Evolutionary conservation across 2,113 vertebrate species (phyloP).

Genomic region (Kobus ellipsiprymnus): DNA sequence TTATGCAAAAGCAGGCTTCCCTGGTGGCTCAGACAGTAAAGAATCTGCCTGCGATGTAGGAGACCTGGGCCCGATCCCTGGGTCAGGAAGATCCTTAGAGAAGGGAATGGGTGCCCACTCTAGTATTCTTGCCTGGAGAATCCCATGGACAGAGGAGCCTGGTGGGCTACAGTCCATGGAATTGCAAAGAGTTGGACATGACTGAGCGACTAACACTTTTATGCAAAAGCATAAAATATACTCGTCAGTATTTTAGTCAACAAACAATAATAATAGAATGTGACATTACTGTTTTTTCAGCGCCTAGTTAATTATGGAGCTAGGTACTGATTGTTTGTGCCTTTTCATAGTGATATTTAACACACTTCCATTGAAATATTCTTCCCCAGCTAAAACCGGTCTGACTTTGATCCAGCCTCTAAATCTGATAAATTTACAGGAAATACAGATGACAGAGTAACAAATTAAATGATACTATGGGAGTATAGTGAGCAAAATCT

Average conservation of each 20-base stretch:
- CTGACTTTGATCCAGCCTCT: constrained; percentile 9
- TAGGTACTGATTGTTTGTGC: neutral
- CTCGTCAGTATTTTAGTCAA: neutral
- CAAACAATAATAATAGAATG: neutral
- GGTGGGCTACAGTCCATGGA: neutral
- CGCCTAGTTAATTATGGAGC: neutral
- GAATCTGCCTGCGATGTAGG: neutral
- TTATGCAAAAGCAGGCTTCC: neutral
- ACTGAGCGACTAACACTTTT: neutral
- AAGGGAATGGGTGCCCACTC: neutral
- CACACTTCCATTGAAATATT: neutral
- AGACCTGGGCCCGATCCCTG: neutral
- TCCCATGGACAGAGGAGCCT: neutral
- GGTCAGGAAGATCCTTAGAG: neutral
- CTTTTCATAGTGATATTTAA: neutral
- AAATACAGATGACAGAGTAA: neutral
- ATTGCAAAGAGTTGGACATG: neutral
- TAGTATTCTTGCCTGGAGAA: neutral
- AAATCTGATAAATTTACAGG: constrained; percentile 8
- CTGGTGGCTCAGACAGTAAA: neutral
- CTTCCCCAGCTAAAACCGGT: neutral
- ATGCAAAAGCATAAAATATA: neutral
- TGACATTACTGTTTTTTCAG: neutral
- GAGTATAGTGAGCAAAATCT: neutral
- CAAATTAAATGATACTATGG: neutral